Evolutionary conservation across 1,140 invertebrate genomes (phyloP), one percentile per base, ranked within the genome.

Genomic region (Drosophila nebulosa): DNA sequence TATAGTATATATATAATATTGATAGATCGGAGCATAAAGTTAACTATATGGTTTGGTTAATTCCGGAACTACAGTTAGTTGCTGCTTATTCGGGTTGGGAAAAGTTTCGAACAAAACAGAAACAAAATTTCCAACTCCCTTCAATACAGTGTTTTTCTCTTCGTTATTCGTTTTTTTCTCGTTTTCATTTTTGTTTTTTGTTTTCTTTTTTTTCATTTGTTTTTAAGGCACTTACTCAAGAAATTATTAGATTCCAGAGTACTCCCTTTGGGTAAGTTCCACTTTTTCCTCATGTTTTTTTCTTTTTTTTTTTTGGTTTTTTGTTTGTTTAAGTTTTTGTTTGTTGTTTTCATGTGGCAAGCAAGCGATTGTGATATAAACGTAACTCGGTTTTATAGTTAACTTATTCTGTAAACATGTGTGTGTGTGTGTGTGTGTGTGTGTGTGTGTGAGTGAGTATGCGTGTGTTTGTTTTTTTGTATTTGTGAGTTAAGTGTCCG

Each of bases 211-310:
- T 59, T 57, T 59, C 35, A 21, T 50, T 59, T 64, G 56, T 73
- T 50, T 86, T 86, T 86, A 86, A 86, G 81, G 81, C 81, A 86
- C 81, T 86, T 81, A 80, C 81, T 86, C 81, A 86, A 86, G 83
- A 77, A 86, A 71, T 78, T 58, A 46, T 46, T 51, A 65, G 66
- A 74, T 88, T 86, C 78, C 74, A 62, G 83, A 88, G 81, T 88
- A 72, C 75, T 66, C 65, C 60, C 69, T 75, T 57, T 64, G 72
- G 73, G 72, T 32, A 32, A 32, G 30, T 75, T 69, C n/a, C n/a
- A n/a, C n/a, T n/a, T 72, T 74, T 57, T 35, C 63, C 62, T 50
- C 30, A 51, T 52, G 63, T 52, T 32, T 64, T 24, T 27, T 66
- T 56, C 74, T 63, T 42, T 42, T 42, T n/a, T 9, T 18, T n/a